Evolutionary conservation across 2,113 vertebrate genomes (phyloP).

Genomic region (Colaptes auratus): DNA sequence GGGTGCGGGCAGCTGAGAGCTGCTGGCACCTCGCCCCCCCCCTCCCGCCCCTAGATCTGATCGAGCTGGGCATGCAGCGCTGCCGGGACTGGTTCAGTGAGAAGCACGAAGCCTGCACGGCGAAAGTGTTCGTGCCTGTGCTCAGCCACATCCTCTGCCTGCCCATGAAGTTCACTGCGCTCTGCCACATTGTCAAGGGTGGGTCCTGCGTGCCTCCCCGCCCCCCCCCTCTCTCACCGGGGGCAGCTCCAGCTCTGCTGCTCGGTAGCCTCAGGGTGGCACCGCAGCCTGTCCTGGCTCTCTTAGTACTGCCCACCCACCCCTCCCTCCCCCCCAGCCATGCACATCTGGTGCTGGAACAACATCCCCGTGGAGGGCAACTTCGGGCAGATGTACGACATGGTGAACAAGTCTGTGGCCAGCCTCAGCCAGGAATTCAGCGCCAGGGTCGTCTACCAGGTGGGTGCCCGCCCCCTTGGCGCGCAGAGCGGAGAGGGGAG

Average conservation of each 20-base stretch:
- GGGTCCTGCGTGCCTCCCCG: background rate
- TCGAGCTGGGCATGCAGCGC: constrained; percentile 69
- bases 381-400: constrained; percentile 86
- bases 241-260: background rate
- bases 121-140: constrained; percentile 64
- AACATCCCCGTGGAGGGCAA: constrained; percentile 89
- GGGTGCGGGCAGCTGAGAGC: background rate
- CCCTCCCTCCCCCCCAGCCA: constrained; percentile 64
- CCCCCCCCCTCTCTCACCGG: background rate
- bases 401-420: constrained; percentile 76
- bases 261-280: rapidly evolving
- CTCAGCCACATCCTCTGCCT: constrained; percentile 87
- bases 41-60: constrained; percentile 71
- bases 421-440: constrained; percentile 80
- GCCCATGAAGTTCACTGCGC: constrained; percentile 86
- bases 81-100: constrained; percentile 80
- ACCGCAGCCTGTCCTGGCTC: rapidly evolving
- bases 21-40: background rate
- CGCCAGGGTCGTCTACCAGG: constrained; percentile 70
- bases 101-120: constrained; percentile 67
- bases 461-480: background rate
- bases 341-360: constrained; percentile 79
- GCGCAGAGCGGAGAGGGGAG: rapidly evolving
- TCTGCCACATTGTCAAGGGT: constrained; percentile 83
- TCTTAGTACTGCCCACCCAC: rapidly evolving